Percentiles rank a stretch among this genome's conserved stretches.
These are phyloP conservation scores for Ennomos quercinarius DNA, from an alignment of 2,888 invertebrate genomes.

Conservation along the genomic window DNA sequence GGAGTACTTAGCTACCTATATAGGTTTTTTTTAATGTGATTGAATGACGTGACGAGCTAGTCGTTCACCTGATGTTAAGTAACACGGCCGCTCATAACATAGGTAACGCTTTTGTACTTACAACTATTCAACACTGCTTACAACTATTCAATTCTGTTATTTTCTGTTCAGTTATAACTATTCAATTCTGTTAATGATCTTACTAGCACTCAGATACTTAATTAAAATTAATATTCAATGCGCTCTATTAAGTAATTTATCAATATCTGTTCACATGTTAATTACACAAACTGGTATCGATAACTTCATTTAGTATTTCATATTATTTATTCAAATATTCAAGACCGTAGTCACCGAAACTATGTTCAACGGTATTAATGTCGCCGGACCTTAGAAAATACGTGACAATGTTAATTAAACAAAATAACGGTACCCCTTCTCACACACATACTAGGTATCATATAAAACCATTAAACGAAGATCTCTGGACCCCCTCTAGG, in stretches of 20 bases:
- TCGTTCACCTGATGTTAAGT: too few relatives aligned
- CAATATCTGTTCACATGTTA: constrained; percentile 13
- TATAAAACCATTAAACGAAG: constrained; percentile 54
- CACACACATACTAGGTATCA: constrained; percentile 30
- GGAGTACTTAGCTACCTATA: too few relatives aligned
- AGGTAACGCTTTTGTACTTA: neutral
- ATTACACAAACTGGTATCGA: constrained; percentile 20
- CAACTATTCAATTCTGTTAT: neutral
- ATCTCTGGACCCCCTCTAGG: constrained; percentile 49
- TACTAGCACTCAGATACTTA: neutral
- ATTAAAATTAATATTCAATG: neutral
- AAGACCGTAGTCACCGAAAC: constrained; percentile 40
- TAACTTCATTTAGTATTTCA: constrained; percentile 23
- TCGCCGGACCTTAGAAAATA: constrained; percentile 43
- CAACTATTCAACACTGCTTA: neutral
- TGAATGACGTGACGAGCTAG: too few relatives aligned
- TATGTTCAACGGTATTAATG: constrained; percentile 39
- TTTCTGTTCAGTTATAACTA: too few relatives aligned
- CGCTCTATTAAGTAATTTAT: constrained; percentile 3
- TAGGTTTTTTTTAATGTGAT: too few relatives aligned
- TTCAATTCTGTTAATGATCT: neutral
- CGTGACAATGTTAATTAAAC: constrained; percentile 72
- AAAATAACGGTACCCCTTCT: constrained; percentile 58
- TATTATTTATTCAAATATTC: constrained; percentile 28
- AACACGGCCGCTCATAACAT: too few relatives aligned